Conservation (phyloP, 2,113 vertebrate genomes). For the Tragelaphus strepsiceros region DNA sequence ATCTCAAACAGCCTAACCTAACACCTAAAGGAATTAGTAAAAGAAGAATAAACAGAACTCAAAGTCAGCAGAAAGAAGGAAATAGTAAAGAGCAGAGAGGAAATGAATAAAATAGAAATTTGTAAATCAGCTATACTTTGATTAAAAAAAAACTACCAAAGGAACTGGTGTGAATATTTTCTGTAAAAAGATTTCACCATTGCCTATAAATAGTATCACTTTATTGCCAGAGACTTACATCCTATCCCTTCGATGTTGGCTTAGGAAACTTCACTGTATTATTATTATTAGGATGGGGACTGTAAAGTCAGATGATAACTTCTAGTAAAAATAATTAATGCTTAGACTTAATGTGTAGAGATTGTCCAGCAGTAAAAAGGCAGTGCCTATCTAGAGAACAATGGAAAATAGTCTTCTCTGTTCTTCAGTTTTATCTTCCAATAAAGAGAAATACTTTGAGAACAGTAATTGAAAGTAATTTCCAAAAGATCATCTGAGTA, state of each 20-base stretch:
- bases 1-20: not conserved
- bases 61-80: not conserved
- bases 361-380: not conserved
- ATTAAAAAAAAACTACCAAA: not conserved
- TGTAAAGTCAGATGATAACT: not conserved
- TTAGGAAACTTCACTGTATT: not conserved
- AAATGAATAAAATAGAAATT: not conserved
- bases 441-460: not conserved
- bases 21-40: not conserved
- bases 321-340: not conserved
- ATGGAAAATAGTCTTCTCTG: not conserved
- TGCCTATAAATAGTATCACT: not conserved
- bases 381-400: not conserved
- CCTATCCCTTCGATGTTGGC: not conserved
- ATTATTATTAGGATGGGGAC: not conserved
- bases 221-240: not conserved
- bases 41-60: not conserved
- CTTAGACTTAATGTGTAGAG: not conserved
- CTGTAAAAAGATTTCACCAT: not conserved
- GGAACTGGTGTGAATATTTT: not conserved
- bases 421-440: not conserved
- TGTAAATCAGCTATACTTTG: not conserved
- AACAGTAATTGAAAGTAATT: slow-evolving; percentile 40
- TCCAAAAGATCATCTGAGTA: not conserved
- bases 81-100: not conserved